Conservation (phyloP, 2,113 vertebrate species). For the Apodemus speciosus region DNA sequence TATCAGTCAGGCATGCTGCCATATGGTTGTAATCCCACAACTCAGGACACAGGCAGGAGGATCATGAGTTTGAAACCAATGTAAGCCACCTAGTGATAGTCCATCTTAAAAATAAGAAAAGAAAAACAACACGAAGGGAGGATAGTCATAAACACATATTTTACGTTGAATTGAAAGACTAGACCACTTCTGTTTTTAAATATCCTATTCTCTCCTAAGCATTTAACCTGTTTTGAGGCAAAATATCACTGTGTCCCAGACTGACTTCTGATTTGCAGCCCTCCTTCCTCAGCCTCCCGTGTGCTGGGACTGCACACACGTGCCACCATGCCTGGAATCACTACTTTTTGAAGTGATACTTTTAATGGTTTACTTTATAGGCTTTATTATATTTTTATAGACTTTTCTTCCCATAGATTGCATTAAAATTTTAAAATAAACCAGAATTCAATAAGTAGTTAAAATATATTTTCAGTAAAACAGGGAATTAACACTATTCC, state of each 20-base stretch:
- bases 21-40: background rate
- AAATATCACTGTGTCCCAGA: background rate
- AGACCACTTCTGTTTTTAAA: slow-evolving; percentile 11
- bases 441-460: slow-evolving; percentile 32
- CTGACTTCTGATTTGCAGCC: background rate
- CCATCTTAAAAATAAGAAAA: background rate
- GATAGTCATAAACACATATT: background rate
- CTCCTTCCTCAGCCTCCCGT: background rate
- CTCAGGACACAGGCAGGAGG: background rate
- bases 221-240: background rate
- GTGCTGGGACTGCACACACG: background rate
- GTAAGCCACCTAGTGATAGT: background rate
- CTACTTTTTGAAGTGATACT: background rate
- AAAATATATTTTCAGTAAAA: slow-evolving; percentile 23
- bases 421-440: slow-evolving; percentile 47
- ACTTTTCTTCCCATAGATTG: background rate
- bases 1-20: background rate
- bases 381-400: slow-evolving; percentile 46
- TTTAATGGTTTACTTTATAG: background rate
- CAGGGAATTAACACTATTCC: background rate
- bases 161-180: slow-evolving; percentile 43
- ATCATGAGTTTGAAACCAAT: background rate
- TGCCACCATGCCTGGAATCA: background rate
- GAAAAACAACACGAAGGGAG: background rate
- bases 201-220: slow-evolving; percentile 24